Base-by-base conservation (phyloP, 2,113 vertebrate genomes). In the Sminthopsis crassicaudata region DNA sequence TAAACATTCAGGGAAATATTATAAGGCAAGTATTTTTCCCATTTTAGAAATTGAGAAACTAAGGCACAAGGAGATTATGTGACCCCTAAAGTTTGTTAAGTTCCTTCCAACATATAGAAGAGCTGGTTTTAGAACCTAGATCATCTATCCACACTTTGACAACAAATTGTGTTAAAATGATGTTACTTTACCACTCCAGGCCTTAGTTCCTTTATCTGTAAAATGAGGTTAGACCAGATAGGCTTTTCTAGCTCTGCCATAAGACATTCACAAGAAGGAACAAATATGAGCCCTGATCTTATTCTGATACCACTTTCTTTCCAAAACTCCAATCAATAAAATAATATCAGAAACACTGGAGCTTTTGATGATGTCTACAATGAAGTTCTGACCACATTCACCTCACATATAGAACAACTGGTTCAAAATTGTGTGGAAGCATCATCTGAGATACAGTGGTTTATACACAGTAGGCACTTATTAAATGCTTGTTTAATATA, bases 1-100 rank as follows among this genome's bases (percentile, higher is more conserved):
- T 91, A 89, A 53, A n/a, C 2, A 30, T 2, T 95, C 42, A 51
- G 50, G 30, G 76, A 57, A 60, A 26, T 23, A 52, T 27, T 27
- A 6, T 3, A 2, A 94, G 22, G n/a, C 52, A 22, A 95, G 46
- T 14, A 19, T 12, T 52, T 36, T 46, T 48, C 19, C 23, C 30
- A 0, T 51, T 2, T 0, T 67, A 91, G 0, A 2, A 50, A 2
- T 92, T 19, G 46, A 11, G 24, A 93, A 93, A 0, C 0, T 0
- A 0, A 96, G n/a, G 12, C 30, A 46, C 24, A 27, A 5, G 0
- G 0, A 57, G 53, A 2, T 4, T 42, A n/a, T 27, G 60, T 54
- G 46, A 51, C 26, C 0, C 12, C 26, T 84, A 42, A 42, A 42
- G 16, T 84, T 84, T 76, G 30, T n/a, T 84, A 84, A 42, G 36